phyloP scores from a whole-genome alignment of 2,797 vertebrate species.

The Notoglanidium macrostoma region DNA sequence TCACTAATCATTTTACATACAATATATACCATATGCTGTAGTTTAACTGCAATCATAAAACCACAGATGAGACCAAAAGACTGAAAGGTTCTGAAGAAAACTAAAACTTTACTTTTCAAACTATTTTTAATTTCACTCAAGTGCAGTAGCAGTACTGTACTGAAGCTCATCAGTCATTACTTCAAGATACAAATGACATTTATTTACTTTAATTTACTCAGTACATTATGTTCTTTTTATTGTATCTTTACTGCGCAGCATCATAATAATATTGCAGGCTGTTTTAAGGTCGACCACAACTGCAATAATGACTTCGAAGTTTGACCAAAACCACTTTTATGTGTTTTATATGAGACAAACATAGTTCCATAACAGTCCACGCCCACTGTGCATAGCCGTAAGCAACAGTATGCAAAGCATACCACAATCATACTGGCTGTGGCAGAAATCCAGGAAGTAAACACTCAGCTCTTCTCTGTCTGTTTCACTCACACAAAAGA shows the following conservation, averaged over 20 bases:
- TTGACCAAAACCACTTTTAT: not conserved
- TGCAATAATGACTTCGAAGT: not conserved
- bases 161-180: not conserved
- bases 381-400: not conserved
- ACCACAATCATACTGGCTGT: not conserved
- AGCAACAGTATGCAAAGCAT: not conserved
- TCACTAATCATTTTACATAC: not conserved
- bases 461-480: not conserved
- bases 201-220: not conserved
- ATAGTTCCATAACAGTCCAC: not conserved
- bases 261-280: not conserved
- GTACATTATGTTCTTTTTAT: not conserved
- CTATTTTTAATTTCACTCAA: not conserved
- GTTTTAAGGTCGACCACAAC: not conserved
- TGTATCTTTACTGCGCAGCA: not conserved
- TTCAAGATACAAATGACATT: not conserved
- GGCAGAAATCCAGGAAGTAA: slow-evolving; percentile 25
- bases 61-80: not conserved
- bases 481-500: not conserved
- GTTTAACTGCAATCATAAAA: not conserved
- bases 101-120: not conserved
- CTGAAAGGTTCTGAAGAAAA: not conserved
- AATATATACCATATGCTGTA: not conserved
- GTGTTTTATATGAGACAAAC: not conserved
- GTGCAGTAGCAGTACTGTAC: not conserved